phyloP scores from a whole-genome alignment of 30 jellyfish, hydroid and myxozoan species.

The Morbakka virulenta region DNA sequence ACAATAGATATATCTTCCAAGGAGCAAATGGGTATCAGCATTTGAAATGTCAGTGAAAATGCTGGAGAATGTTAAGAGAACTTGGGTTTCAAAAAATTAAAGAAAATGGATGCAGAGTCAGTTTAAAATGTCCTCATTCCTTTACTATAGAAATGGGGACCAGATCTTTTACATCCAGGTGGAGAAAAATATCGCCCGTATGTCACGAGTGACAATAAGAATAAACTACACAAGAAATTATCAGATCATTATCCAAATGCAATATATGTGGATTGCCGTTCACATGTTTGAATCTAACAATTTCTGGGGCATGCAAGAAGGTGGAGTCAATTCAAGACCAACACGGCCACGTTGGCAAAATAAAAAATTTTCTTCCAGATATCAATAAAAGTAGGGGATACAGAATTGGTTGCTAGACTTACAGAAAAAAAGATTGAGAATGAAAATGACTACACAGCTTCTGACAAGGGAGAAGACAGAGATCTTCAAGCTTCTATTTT shows the following conservation, averaged over 20 bases:
- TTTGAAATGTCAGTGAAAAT: too few species aligned
- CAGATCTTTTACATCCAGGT: too few species aligned
- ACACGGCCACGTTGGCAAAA: slow-evolving; percentile 34
- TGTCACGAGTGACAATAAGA: too few species aligned
- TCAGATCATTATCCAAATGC: slow-evolving; percentile 51
- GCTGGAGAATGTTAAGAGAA: too few species aligned
- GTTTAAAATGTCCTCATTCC: too few species aligned
- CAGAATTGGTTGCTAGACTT: slow-evolving; percentile 37
- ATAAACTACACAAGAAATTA: too few species aligned
- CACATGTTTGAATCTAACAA: slow-evolving; percentile 45
- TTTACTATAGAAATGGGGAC: too few species aligned
- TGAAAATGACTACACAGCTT: slow-evolving; percentile 30
- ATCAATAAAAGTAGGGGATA: slow-evolving; percentile 32
- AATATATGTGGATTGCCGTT: slow-evolving; percentile 43
- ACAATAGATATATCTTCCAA: too few species aligned
- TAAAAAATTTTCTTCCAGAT: slow-evolving; percentile 39
- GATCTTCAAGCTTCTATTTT: slow-evolving; percentile 37
- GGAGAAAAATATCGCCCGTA: too few species aligned
- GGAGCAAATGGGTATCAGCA: too few species aligned
- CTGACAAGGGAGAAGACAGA: slow-evolving; percentile 31
- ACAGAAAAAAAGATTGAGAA: slow-evolving; percentile 39
- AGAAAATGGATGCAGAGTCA: too few species aligned
- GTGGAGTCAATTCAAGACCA: slow-evolving; percentile 56
- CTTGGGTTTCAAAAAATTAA: too few species aligned
- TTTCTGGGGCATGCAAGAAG: slow-evolving; percentile 49